Evolutionary conservation across 2,113 vertebrate genomes (phyloP).

Genomic region (Megalops atlanticus): DNA sequence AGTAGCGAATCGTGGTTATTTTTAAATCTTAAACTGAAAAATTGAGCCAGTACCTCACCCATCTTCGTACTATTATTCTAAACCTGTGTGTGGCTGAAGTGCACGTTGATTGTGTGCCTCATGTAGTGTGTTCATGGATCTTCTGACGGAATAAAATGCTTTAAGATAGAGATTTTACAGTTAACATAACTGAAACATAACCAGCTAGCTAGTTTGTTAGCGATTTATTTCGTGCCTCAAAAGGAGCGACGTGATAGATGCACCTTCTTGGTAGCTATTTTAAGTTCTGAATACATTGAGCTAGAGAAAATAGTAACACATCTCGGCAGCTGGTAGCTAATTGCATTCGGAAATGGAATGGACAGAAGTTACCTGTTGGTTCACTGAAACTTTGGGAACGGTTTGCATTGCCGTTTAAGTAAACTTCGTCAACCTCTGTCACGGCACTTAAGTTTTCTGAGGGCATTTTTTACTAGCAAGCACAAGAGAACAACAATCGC

Average conservation of each 20-base stretch:
- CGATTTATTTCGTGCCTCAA: background rate
- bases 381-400: background rate
- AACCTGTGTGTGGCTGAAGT: background rate
- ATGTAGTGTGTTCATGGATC: background rate
- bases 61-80: background rate
- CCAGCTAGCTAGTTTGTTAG: background rate
- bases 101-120: background rate
- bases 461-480: background rate
- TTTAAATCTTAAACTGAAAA: background rate
- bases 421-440: too few relatives aligned
- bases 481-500: too few relatives aligned
- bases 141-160: background rate
- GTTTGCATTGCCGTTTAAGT: too few relatives aligned
- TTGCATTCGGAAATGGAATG: background rate
- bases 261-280: background rate
- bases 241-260: background rate
- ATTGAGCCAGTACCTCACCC: background rate
- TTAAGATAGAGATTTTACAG: too few relatives aligned
- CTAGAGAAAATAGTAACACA: background rate
- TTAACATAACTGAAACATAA: background rate
- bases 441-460: background rate
- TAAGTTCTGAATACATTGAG: background rate
- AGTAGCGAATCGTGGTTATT: background rate
- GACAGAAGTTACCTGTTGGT: background rate
- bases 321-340: background rate